Percentiles rank a stretch among this genome's conserved stretches.
Evolutionary conservation across 2,888 invertebrate species (phyloP).

Genomic region (Ochlodes sylvanus): DNA sequence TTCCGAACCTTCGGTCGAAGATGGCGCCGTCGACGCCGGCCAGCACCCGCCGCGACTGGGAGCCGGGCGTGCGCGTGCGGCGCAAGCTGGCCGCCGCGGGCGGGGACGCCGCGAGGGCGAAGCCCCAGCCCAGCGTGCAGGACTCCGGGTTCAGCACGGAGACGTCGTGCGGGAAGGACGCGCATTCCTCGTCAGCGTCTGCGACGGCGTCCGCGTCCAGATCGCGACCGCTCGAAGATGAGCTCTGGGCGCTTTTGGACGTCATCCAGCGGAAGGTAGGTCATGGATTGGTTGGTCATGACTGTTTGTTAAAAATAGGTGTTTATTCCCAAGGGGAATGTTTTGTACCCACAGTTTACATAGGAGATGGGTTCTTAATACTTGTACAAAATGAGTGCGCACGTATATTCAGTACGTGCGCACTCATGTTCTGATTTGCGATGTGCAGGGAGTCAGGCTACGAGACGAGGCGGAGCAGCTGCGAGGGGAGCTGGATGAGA

Average conservation of each 20-base stretch:
- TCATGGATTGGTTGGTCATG: no score
- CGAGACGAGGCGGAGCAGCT: constrained; percentile 89
- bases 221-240: constrained; percentile 88
- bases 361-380: no score
- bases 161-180: constrained; percentile 92
- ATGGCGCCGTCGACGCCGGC: constrained; percentile 88
- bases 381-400: no score
- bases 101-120: constrained; percentile 78
- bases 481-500: constrained; percentile 68
- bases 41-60: constrained; percentile 88
- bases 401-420: no score
- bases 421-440: background rate
- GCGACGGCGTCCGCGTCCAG: constrained; percentile 84
- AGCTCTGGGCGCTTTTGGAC: constrained; percentile 93
- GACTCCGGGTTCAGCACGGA: constrained; percentile 97
- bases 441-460: constrained; percentile 83
- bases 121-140: constrained; percentile 88
- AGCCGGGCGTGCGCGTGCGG: constrained; percentile 91
- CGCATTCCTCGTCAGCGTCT: constrained; percentile 87
- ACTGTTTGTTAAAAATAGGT: no score
- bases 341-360: no score
- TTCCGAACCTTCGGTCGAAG: constrained; percentile 95
- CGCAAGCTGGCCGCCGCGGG: constrained; percentile 81
- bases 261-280: constrained; percentile 89
- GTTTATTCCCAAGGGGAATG: no score